A percentile compares a stretch with the other conserved stretches of the same genome.
Evolutionary conservation across 2,888 invertebrate species (phyloP).

Genomic region (Sphinx pinastri): DNA sequence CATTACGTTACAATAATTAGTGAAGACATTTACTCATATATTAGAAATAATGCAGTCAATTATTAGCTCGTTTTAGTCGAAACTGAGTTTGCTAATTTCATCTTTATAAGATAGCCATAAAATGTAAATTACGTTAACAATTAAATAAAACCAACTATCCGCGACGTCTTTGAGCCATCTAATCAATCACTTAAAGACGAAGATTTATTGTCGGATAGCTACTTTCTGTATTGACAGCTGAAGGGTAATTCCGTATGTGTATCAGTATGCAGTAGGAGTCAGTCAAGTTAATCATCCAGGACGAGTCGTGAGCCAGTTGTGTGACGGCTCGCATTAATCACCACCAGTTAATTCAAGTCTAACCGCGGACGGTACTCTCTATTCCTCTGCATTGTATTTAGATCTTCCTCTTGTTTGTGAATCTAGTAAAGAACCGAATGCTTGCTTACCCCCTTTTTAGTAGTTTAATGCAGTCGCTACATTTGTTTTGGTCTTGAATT

Average conservation of each 20-base stretch:
- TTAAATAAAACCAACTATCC: neutral
- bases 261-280: slow-evolving; percentile 35
- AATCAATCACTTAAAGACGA: slow-evolving; percentile 16
- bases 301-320: slow-evolving; percentile 34
- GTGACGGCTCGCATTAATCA: slow-evolving; percentile 44
- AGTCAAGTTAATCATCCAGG: slow-evolving; percentile 44
- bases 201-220: slow-evolving; percentile 11
- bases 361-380: neutral
- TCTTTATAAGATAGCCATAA: no score
- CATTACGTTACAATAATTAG: neutral
- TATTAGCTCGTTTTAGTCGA: no score
- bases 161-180: neutral
- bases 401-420: slow-evolving; percentile 2
- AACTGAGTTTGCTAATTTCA: no score
- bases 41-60: no score
- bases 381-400: slow-evolving; percentile 1
- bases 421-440: neutral
- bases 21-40: no score
- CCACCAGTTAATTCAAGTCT: slow-evolving; percentile 25
- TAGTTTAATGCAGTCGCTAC: no score
- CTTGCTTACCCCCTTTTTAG: neutral
- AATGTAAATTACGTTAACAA: neutral
- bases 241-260: slow-evolving; percentile 36
- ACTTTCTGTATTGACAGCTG: slow-evolving; percentile 26
- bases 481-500: no score